Conservation (phyloP, 2,888 invertebrate genomes). For the Psylliodes chrysocephalus region DNA sequence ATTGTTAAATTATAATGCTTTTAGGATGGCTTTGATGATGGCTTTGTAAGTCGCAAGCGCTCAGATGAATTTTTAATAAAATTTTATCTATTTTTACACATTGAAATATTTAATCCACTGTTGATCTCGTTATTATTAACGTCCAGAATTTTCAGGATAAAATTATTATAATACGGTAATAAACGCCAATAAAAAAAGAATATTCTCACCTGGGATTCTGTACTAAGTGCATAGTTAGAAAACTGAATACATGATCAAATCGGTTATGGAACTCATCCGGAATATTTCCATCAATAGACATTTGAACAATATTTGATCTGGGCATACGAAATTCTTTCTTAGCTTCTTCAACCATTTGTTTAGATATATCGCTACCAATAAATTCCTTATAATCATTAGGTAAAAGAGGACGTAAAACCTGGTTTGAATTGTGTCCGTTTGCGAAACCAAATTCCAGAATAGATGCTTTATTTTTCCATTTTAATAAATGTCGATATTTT, state of each 20-base stretch:
- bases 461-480: constrained; percentile 19
- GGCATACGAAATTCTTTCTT: constrained; percentile 1
- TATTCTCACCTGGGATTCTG: neutral
- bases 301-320: neutral
- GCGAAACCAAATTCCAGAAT: constrained; percentile 20
- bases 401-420: neutral
- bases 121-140: too few species aligned
- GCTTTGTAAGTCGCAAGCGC: too few species aligned
- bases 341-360: constrained; percentile 9
- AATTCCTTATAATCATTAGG: constrained; percentile 23
- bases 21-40: too few species aligned
- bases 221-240: neutral
- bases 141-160: too few species aligned
- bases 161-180: too few species aligned
- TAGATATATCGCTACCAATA: neutral
- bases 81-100: too few species aligned
- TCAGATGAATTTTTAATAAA: too few species aligned
- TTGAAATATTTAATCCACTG: too few species aligned
- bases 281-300: neutral
- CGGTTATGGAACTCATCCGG: neutral
- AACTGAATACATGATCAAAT: neutral
- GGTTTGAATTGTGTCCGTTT: neutral
- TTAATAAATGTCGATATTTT: constrained; percentile 20
- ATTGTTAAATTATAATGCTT: too few species aligned
- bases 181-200: too few species aligned